Base-by-base conservation (phyloP, 1,140 invertebrate species). In the Halictus rubicundus region DNA sequence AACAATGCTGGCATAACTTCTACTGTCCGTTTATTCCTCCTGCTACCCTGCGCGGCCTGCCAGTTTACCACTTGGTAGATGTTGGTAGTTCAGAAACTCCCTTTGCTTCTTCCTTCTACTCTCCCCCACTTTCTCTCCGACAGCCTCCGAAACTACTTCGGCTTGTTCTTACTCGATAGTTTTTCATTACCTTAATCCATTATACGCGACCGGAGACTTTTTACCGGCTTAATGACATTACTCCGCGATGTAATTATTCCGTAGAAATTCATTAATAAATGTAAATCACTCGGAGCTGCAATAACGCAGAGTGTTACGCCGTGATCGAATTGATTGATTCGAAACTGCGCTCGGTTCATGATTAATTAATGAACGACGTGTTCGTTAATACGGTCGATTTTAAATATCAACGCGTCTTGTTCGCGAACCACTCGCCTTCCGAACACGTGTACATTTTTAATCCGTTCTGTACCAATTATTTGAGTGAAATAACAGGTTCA, bases 1-100 rank as follows among this genome's bases (percentile, higher is more conserved):
- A 90, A 89, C 90, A 90, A 89, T 91, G 88, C 89, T 88, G 88
- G 87, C 88, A 83, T 84, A 88, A 88, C 88, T 90, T 87, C 88
- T 83, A 73, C 49, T 64, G 59, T 59, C 65, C 71, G 71, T 63
- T 49, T 71, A 74, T 66, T 78, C 75, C 73, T 65, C 60, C 69
- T 61, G 25, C 39, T 46, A 65, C 54, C 39, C 59, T 6, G 39
- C 57, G 42, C 54, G 66, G n/a, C 60, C 68, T 70, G 72, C 72
- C 84, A 83, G 82, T 87, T 88, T 85, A 88, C 78, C 87, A 82
- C 82, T 89, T 84, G 82, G 78, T 84, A 75, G 73, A 85, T 37
- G 84, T 52, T 71, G 78, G 81, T 80, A 88, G 84, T 88, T 87
- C 64, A 68, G 74, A 70, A 87, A 88, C 76, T 85, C 80, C 39